Evolutionary conservation across 2,113 vertebrate genomes (phyloP).

Genomic region (Chionomys nivalis): DNA sequence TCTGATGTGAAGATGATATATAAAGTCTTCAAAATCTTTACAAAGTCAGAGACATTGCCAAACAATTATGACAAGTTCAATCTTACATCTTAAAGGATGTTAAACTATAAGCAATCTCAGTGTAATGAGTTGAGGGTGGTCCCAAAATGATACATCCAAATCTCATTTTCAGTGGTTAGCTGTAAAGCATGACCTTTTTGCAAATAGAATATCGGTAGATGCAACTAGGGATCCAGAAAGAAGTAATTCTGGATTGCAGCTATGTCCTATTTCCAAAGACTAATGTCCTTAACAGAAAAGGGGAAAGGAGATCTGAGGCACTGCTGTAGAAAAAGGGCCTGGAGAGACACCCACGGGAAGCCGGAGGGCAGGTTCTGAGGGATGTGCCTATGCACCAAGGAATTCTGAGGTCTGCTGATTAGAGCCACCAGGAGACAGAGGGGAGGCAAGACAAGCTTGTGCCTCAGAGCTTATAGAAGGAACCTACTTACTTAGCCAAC

Average conservation of each 20-base stretch:
- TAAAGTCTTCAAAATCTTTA: too few relatives aligned
- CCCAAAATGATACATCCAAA: neutral
- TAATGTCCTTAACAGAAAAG: neutral
- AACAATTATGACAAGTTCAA: too few relatives aligned
- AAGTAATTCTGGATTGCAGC: neutral
- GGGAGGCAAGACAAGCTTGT: neutral
- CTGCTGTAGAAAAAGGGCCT: neutral
- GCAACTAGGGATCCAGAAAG: neutral
- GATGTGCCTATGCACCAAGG: neutral
- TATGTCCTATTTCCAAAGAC: neutral
- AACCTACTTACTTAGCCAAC: neutral
- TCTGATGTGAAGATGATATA: too few relatives aligned
- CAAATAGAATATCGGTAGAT: neutral
- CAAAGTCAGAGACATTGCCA: too few relatives aligned
- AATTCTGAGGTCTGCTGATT: neutral
- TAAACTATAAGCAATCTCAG: neutral
- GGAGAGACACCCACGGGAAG: neutral
- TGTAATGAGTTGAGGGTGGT: neutral
- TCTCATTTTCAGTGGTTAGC: neutral
- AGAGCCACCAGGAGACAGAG: neutral
- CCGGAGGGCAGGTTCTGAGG: neutral
- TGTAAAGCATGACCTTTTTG: neutral
- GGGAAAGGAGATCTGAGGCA: neutral
- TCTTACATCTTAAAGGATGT: neutral
- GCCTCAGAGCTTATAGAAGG: neutral